phyloP scores from a whole-genome alignment of 1,140 invertebrate genomes.

The Monochamus saltuarius region DNA sequence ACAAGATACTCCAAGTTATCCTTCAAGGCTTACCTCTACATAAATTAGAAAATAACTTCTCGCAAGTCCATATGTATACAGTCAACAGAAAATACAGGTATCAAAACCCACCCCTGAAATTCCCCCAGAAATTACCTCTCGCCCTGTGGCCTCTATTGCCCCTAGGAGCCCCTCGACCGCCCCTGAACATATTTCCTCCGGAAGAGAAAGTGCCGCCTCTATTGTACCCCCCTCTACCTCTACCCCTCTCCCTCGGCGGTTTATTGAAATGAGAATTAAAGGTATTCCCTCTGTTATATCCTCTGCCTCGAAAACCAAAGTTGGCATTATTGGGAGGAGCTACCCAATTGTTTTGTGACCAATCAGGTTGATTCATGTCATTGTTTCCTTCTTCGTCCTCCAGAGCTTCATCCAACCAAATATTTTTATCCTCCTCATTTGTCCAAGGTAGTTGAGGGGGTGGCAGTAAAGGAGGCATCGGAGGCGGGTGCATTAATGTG shows the following conservation, averaged over 20 bases:
- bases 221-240: constrained; percentile 15
- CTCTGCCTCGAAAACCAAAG: constrained; percentile 20
- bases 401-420: constrained; percentile 16
- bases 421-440: not conserved
- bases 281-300: constrained; percentile 9
- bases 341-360: constrained; percentile 6
- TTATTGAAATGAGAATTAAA: not conserved
- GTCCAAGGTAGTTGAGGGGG: not conserved
- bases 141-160: constrained; percentile 14
- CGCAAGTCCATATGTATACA: no score
- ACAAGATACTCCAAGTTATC: no score
- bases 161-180: not conserved
- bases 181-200: not conserved
- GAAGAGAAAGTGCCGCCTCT: not conserved
- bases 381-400: constrained; percentile 17
- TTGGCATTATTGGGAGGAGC: not conserved
- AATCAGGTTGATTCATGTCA: not conserved
- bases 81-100: constrained; percentile 2
- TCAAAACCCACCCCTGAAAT: constrained; percentile 32
- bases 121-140: constrained; percentile 34
- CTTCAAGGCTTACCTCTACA: no score
- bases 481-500: constrained; percentile 1
- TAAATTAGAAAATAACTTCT: no score
- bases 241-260: constrained; percentile 13
- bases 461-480: not conserved